A percentile compares a stretch with the other conserved stretches of the same genome.
Conservation (phyloP, 2,888 invertebrate genomes). For the Drosophila eohydei region DNA sequence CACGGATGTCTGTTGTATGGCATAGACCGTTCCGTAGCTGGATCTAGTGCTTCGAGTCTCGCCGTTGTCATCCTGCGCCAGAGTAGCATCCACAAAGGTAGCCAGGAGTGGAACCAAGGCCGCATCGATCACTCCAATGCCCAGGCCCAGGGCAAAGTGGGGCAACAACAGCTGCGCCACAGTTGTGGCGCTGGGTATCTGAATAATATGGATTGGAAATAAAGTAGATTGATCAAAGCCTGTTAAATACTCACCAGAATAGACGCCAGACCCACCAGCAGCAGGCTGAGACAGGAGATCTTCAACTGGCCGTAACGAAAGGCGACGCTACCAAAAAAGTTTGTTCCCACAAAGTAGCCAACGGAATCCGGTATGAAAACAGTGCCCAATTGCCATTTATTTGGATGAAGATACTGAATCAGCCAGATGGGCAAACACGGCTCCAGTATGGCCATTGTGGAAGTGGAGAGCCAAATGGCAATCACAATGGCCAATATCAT, state of each 20-base stretch:
- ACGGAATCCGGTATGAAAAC: slow-evolving; percentile 94
- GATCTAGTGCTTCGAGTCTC: slow-evolving; percentile 80
- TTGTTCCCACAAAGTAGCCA: slow-evolving; percentile 93
- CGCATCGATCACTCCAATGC: slow-evolving; percentile 92
- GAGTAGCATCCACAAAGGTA: slow-evolving; percentile 88
- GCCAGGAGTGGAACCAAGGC: slow-evolving; percentile 92
- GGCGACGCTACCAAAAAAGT: slow-evolving; percentile 90
- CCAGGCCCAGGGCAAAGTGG: slow-evolving; percentile 91
- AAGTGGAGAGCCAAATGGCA: slow-evolving; percentile 91
- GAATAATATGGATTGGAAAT: not conserved
- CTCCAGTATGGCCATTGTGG: slow-evolving; percentile 93
- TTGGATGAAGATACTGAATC: slow-evolving; percentile 85
- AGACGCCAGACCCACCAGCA: slow-evolving; percentile 88
- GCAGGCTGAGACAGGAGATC: slow-evolving; percentile 87
- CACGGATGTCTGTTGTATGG: slow-evolving; percentile 92
- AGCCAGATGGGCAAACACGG: slow-evolving; percentile 94
- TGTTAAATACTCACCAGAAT: slow-evolving; percentile 86
- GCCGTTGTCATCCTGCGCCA: slow-evolving; percentile 78
- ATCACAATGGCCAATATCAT: slow-evolving; percentile 88
- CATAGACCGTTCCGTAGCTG: slow-evolving; percentile 92
- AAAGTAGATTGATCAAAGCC: too few species aligned
- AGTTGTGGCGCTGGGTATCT: slow-evolving; percentile 88
- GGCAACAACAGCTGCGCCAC: slow-evolving; percentile 89
- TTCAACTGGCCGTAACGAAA: slow-evolving; percentile 88
- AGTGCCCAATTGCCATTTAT: slow-evolving; percentile 90